Base-by-base conservation (phyloP, 2,888 invertebrate species). In the Nemotelus pantherinus region DNA sequence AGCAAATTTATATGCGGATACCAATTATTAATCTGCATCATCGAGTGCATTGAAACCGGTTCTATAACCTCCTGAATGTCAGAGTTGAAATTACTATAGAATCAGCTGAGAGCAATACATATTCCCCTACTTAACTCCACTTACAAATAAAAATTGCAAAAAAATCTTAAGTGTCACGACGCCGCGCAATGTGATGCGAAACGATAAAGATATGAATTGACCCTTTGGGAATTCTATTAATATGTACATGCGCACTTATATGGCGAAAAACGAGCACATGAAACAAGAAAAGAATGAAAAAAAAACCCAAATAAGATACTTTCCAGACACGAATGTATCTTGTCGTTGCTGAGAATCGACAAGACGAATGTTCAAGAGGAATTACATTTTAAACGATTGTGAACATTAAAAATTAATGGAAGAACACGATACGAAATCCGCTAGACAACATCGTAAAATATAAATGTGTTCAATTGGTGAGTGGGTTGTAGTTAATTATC, bases 331-430 rank as follows among this genome's bases (percentile, higher is more conserved):
- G 7, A 50, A 50, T 50, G 50, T 50, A 5, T 50, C 50, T 3
- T 3, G 25, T 4, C 58, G n/a, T 47, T 3, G 47, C 3, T 25
- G 6, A 9, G 55, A 47, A 55, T 43, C 53, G n/a, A 5, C 44
- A 70, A 47, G 70, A 70, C 41, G 53, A 70, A 70, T 48, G n/a
- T 5, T 43, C 60, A 53, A 55, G 25, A 55, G 25, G 70, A 55
- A 70, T 47, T 55, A 70, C 47, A 55, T 55, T 70, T 70, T 41
- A 70, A 70, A 70, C 55, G 70, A 70, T 70, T 70, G 70, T 55
- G 70, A 70, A 50, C 70, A 70, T 70, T 43, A 70, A 70, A 70
- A 70, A 70, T 70, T 70, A 70, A 70, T 70, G 70, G 70, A 70
- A 53, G 70, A 70, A 70, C 70, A 70, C 43, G 70, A 55, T 70